phyloP scores from a whole-genome alignment of 2,113 vertebrate genomes.

The Cheilinus undulatus region DNA sequence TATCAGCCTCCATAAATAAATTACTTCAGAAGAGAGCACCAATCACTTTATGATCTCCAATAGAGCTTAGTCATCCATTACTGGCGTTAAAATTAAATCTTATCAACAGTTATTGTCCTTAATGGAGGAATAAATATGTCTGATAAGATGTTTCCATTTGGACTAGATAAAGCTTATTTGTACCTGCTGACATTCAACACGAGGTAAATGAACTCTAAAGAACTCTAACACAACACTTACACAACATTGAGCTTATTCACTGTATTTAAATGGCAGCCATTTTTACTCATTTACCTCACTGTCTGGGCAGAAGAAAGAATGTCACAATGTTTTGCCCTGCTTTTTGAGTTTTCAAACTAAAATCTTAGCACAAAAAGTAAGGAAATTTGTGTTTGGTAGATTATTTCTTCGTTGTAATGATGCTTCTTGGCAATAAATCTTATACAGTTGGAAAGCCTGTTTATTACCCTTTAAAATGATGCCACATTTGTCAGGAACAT shows the following conservation, averaged over 20 bases:
- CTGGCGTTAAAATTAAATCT: not conserved
- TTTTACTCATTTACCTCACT: not conserved
- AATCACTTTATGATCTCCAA: not conserved
- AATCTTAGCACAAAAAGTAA: no score
- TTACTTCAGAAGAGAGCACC: not conserved
- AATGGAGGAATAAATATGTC: not conserved
- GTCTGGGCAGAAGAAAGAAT: not conserved
- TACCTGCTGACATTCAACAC: slow-evolving; percentile 21
- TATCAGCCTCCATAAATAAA: not conserved
- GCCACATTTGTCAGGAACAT: no score
- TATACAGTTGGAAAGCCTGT: no score
- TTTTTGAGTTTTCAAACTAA: no score
- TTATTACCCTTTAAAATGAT: no score
- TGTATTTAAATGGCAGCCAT: not conserved
- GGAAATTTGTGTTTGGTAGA: no score
- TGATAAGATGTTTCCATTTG: slow-evolving; percentile 19
- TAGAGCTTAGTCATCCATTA: not conserved
- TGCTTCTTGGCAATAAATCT: no score
- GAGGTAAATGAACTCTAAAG: slow-evolving; percentile 1
- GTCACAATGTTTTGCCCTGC: no score
- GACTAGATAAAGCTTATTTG: slow-evolving; percentile 27
- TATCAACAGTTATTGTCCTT: not conserved
- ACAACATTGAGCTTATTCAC: not conserved
- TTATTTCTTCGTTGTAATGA: no score
- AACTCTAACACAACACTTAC: not conserved